Conservation (phyloP, 2,888 invertebrate genomes). For the Arrhopalites spinosus region DNA sequence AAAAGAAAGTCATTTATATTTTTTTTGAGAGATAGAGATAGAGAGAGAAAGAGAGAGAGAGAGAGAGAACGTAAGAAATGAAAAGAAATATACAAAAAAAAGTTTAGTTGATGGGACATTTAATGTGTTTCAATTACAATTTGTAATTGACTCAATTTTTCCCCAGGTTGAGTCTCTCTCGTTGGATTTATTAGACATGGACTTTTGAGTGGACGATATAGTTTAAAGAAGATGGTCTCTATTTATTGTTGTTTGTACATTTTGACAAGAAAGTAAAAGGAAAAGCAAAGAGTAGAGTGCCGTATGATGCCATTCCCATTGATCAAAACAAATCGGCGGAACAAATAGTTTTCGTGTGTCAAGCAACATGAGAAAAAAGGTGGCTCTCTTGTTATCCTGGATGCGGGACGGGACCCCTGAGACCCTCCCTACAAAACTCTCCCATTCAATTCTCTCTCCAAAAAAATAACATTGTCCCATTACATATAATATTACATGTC, state of each 20-base stretch:
- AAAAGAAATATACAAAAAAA: too few relatives aligned
- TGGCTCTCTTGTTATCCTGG: neutral
- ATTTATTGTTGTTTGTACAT: conserved; percentile 38
- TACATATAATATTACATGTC: conserved; percentile 4
- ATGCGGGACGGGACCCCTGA: conserved; percentile 49
- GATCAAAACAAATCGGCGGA: conserved; percentile 57
- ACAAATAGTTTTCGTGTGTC: conserved; percentile 55
- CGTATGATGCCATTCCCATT: conserved; percentile 47
- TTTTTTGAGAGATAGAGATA: too few relatives aligned
- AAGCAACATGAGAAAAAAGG: conserved; percentile 10
- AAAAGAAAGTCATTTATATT: too few relatives aligned
- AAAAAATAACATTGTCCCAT: too few relatives aligned
- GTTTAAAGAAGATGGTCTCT: neutral
- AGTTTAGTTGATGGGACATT: too few relatives aligned
- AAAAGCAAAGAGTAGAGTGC: conserved; percentile 39
- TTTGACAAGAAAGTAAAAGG: conserved; percentile 28
- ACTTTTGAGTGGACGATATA: too few relatives aligned
- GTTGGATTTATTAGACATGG: too few relatives aligned
- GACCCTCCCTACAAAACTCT: conserved; percentile 30
- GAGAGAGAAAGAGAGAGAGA: too few relatives aligned
- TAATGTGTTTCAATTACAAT: too few relatives aligned
- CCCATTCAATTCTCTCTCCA: conserved; percentile 16
- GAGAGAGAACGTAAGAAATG: too few relatives aligned
- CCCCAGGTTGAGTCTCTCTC: too few relatives aligned
- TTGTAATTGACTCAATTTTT: too few relatives aligned